Conservation (phyloP, 2,888 invertebrate species). For the Xanthia togata region DNA sequence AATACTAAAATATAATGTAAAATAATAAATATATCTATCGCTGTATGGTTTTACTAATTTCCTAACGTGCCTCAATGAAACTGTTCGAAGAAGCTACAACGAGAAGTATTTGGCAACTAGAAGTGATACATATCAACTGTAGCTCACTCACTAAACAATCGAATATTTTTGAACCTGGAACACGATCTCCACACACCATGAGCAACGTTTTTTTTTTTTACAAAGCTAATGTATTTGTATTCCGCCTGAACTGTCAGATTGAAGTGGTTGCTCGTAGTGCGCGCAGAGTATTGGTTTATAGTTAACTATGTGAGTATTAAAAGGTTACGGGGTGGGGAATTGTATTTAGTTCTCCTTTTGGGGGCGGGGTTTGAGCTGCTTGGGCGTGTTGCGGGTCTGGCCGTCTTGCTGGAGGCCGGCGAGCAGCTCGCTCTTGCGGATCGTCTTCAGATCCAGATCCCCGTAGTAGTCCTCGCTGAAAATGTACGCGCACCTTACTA, state of each 20-base stretch:
- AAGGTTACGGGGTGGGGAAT: constrained; percentile 79
- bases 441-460: constrained; percentile 98
- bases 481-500: constrained; percentile 88
- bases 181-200: constrained; percentile 80
- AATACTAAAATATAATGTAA: constrained; percentile 80
- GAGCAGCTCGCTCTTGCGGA: constrained; percentile 97
- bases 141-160: constrained; percentile 82
- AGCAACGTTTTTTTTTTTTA: constrained; percentile 71
- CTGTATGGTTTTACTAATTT: constrained; percentile 81
- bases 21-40: constrained; percentile 86
- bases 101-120: constrained; percentile 89
- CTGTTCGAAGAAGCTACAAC: constrained; percentile 83
- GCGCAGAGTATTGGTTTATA: constrained; percentile 75
- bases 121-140: constrained; percentile 86
- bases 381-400: constrained; percentile 84
- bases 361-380: constrained; percentile 90
- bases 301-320: constrained; percentile 86
- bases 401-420: constrained; percentile 93
- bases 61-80: constrained; percentile 83
- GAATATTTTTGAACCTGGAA: constrained; percentile 83
- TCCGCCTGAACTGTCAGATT: constrained; percentile 64
- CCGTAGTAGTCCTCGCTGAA: constrained; percentile 99
- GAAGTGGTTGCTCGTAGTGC: constrained; percentile 75
- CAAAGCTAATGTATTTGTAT: constrained; percentile 56
- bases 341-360: constrained; percentile 88